Base-by-base conservation (phyloP, 1,140 invertebrate genomes). In the Anoplophora glabripennis region DNA sequence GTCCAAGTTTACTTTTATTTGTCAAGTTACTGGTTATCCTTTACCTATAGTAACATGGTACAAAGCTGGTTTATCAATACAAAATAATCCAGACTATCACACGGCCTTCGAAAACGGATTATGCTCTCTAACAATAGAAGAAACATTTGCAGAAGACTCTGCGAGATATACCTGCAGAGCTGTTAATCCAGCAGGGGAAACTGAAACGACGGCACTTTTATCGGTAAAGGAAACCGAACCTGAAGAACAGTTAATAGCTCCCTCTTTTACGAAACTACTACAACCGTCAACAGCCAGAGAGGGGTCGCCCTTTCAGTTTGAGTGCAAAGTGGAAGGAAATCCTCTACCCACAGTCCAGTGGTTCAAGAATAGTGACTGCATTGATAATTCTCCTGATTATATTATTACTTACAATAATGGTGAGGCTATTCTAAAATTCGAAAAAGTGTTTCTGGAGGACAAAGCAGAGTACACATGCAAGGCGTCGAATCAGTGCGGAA, bases 31-130 rank as follows among this genome's bases (percentile, higher is more conserved):
- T 56, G 94, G 92, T n/a, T 78, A 86, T 66, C 93, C 94, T 3
- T 77, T 83, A 72, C 94, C 94, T n/a, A 86, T 84, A 64, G 84
- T 94, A 5, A 84, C 81, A 60, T 97, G 94, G 94, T 85, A 76
- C 45, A 84, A 81, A 69, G 81, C 84, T 66, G 81, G 80, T 5
- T 77, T 81, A 58, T 75, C 79, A 37, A 75, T 85, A 34, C 76
- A 79, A 65, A 77, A 78, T 18, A 78, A 80, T 61, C 81, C 80
- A 36, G 73, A 76, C 58, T 76, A 77, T 48, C 66, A 70, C 62
- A 83, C 84, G 10, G 82, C 80, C 9, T 91, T 89, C 64, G 84
- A 89, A 61, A 86, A 90, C 64, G 82, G 87, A 57, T 79, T 90
- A 9, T 89, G 89, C 45, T 87, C 88, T 34, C 77, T 90, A 21